Percentiles rank a stretch among this genome's conserved stretches.
These are phyloP conservation scores for Drepana arcuata DNA, from an alignment of 1,140 invertebrate species.

Conservation along the genomic window DNA sequence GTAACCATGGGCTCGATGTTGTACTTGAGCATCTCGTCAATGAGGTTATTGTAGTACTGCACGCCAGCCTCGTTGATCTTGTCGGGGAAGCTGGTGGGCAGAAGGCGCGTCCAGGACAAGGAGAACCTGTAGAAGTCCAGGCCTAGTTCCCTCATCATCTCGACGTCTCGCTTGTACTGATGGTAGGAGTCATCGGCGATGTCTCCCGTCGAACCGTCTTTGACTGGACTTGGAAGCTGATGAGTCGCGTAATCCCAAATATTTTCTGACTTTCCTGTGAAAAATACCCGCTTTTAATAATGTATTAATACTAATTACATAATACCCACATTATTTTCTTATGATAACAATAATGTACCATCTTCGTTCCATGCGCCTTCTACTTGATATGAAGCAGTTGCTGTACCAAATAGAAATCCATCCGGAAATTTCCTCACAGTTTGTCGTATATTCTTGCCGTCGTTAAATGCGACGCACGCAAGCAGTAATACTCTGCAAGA, in stretches of 20 bases:
- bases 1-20: conserved; percentile 74
- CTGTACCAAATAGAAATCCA: conserved; percentile 71
- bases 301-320: not conserved
- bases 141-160: conserved; percentile 69
- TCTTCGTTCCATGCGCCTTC: conserved; percentile 77
- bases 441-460: not conserved
- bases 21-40: conserved; percentile 72
- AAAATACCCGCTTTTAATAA: not conserved
- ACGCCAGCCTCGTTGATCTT: conserved; percentile 73
- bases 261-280: conserved; percentile 9
- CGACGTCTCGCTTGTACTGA: conserved; percentile 64
- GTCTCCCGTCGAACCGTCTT: conserved; percentile 69
- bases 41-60: conserved; percentile 75
- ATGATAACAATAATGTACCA: conserved; percentile 36
- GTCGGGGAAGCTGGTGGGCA: conserved; percentile 74
- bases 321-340: not conserved
- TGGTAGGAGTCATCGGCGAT: conserved; percentile 52
- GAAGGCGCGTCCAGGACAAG: conserved; percentile 76
- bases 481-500: not conserved
- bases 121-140: conserved; percentile 77
- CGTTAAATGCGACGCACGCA: not conserved
- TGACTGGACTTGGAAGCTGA: conserved; percentile 58
- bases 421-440: conserved; percentile 58
- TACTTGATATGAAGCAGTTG: conserved; percentile 75
- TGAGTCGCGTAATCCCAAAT: conserved; percentile 29